Percentiles rank a stretch among this genome's conserved stretches.
Conservation (phyloP, 2,797 vertebrate genomes). For the Alexandromys oeconomus region DNA sequence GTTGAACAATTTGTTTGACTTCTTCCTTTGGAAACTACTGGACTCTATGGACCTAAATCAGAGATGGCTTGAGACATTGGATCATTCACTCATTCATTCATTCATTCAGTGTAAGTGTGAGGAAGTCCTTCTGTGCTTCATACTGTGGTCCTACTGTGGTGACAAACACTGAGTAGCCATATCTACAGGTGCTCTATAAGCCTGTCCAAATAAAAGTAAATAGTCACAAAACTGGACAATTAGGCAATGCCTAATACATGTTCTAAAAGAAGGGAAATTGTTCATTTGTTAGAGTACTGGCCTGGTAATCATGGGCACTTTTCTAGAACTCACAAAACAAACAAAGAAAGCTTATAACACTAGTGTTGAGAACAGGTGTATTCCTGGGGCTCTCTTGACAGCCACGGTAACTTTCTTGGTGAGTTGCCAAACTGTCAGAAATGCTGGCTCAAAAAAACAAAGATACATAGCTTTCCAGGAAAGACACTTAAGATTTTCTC, state of each 20-base stretch:
- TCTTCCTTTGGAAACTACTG: neutral
- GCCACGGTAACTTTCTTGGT: neutral
- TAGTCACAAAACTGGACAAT: neutral
- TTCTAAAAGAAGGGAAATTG: neutral
- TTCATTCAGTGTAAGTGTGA: neutral
- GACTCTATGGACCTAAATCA: neutral
- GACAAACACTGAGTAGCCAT: neutral
- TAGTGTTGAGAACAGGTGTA: neutral
- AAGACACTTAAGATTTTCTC: neutral
- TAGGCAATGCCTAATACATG: neutral
- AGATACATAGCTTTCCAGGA: neutral
- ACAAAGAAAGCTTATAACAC: neutral
- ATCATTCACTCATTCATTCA: neutral
- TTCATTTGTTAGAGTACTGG: neutral
- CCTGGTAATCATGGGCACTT: neutral
- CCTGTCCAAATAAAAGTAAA: neutral
- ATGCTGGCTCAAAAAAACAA: neutral
- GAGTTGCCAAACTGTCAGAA: neutral
- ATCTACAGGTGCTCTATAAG: neutral
- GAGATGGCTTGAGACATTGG: neutral
- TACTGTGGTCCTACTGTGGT: accelerated
- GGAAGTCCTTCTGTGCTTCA: accelerated
- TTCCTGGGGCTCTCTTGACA: neutral
- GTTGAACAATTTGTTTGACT: neutral
- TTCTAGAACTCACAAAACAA: neutral